These are phyloP conservation scores for Camelus bactrianus DNA, from an alignment of 2,113 vertebrate species.

Conservation along the genomic window DNA sequence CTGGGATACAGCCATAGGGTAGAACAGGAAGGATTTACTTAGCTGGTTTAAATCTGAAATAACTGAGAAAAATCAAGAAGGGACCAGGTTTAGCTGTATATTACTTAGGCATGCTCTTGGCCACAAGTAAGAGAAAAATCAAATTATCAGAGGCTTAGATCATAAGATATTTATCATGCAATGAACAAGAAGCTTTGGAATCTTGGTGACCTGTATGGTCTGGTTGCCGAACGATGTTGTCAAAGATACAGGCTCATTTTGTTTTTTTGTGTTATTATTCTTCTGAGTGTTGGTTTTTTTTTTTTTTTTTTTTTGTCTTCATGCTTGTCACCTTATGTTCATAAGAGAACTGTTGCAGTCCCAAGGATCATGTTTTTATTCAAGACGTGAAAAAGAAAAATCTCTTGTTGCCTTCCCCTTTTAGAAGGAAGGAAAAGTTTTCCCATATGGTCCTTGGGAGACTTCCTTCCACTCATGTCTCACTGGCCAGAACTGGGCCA, in stretches of 20 bases:
- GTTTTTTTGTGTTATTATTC: neutral
- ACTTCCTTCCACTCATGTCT: neutral
- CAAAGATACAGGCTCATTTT: neutral
- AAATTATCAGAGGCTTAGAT: neutral
- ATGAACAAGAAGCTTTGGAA: neutral
- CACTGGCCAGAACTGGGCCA: neutral
- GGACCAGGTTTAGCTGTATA: neutral
- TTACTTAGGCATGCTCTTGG: neutral
- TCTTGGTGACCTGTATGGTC: neutral
- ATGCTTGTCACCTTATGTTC: neutral
- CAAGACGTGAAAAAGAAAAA: neutral
- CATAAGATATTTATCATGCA: neutral
- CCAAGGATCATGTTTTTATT: neutral
- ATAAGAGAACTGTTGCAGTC: neutral
- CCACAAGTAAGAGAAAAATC: neutral
- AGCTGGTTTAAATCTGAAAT: neutral
- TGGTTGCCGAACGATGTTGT: neutral
- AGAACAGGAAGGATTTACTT: neutral
- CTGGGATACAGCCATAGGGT: neutral
- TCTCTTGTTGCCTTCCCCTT: neutral
- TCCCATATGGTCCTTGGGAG: neutral
- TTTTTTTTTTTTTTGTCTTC: neutral
- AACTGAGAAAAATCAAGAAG: neutral
- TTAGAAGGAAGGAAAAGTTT: conserved; percentile 37
- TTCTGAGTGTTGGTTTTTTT: neutral